Evolutionary conservation across 2,113 vertebrate genomes (phyloP), one percentile per base, ranked within the genome.

Genomic region (Kobus ellipsiprymnus): DNA sequence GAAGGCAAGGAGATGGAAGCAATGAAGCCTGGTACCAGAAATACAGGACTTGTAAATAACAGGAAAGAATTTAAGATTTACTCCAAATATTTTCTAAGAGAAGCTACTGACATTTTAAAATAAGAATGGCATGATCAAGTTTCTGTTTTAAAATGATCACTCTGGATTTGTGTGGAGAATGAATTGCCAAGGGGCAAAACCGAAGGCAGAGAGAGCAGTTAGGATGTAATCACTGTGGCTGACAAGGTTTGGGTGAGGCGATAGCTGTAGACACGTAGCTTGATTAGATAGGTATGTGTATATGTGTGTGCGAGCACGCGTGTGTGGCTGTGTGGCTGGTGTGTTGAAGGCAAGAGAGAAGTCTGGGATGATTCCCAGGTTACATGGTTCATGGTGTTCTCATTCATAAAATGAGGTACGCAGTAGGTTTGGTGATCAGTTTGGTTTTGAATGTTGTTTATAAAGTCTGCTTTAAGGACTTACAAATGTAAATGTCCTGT

Each of bases 51-150:
- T 64, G 6, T 84, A 27, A 96, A 74, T 46, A 97, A 74, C 2
- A 87, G 50, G 36, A 60, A 85, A 74, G 86, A 71, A 87, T 23
- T 80, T 92, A 89, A 95, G 60, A 62, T 93, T 57, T 91, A 50
- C 60, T 40, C 40, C 40, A 74, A 82, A 50, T 78, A 74, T 52
- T 91, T 87, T n/a, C 78, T 89, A 91, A 83, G 36, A 64, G 62
- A 93, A 96, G 33, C n/a, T 55, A 55, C 9, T 71, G 48, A 74
- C 29, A 25, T 91, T 95, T 57, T 71, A 91, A 83, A 87, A 64
- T 5, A 90, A 36, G n/a, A 88, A 87, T 55, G 14, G 44, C 9
- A 44, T 30, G 40, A 74, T 78, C 27, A 57, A 81, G 19, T 91
- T 60, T 89, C 62, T 81, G 16, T 74, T 93, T 81, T 78, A 55